These are phyloP conservation scores for Crossoptilon crossoptilon DNA, from an alignment of 2,797 vertebrate genomes.

Conservation along the genomic window DNA sequence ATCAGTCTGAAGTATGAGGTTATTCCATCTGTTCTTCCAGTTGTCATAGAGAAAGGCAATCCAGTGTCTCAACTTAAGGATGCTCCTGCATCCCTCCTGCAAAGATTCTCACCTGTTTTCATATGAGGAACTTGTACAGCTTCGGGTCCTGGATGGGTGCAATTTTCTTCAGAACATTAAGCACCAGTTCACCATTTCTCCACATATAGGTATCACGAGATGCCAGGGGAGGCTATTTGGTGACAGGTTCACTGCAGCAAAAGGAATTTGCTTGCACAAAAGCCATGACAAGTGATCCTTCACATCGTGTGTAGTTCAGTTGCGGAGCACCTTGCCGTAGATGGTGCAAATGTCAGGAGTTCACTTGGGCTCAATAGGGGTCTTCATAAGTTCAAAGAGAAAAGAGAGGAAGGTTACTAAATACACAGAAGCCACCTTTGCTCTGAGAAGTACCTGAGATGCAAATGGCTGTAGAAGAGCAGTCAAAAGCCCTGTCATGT, in stretches of 20 bases:
- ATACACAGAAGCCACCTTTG: background rate
- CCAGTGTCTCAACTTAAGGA: background rate
- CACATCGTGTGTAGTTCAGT: background rate
- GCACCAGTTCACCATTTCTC: background rate
- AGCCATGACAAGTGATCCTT: background rate
- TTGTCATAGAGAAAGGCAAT: background rate
- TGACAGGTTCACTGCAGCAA: background rate
- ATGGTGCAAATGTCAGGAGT: background rate
- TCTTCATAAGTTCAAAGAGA: background rate
- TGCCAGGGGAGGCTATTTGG: background rate
- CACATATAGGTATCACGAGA: background rate
- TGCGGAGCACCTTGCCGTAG: background rate
- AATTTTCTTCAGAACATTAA: background rate
- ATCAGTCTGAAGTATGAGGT: background rate
- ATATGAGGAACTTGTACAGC: background rate
- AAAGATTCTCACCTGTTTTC: background rate
- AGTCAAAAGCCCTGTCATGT: background rate
- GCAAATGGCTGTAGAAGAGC: background rate
- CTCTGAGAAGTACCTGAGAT: background rate
- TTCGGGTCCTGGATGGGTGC: background rate
- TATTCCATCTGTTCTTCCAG: background rate
- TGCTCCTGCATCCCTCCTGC: background rate
- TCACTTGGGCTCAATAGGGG: background rate
- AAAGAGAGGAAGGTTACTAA: background rate
- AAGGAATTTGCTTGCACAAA: background rate